Percentiles rank a stretch among this genome's conserved stretches.
phyloP scores from a whole-genome alignment of 2,888 invertebrate genomes.

The Mesorhabditis belari region DNA sequence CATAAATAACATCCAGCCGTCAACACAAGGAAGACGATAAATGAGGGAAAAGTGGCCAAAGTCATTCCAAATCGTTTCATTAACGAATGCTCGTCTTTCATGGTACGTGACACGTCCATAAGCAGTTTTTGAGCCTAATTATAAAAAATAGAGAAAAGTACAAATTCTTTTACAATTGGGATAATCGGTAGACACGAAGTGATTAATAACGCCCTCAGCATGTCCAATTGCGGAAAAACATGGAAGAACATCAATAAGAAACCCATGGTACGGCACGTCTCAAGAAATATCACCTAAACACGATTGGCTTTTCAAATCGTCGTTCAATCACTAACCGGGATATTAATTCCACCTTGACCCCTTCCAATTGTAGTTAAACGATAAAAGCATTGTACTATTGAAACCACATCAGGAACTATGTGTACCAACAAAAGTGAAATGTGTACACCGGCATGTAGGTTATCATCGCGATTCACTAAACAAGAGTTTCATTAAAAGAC shows the following conservation, averaged over 20 bases:
- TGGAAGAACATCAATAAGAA: slow-evolving; percentile 29
- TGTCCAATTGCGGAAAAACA: slow-evolving; percentile 30
- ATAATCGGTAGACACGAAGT: slow-evolving; percentile 20
- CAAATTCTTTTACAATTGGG: slow-evolving; percentile 6
- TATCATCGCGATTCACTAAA: slow-evolving; percentile 22
- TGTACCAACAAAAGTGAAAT: slow-evolving; percentile 37
- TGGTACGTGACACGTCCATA: not conserved
- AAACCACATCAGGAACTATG: slow-evolving; percentile 35
- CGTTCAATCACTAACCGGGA: slow-evolving; percentile 6
- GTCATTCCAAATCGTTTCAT: not conserved
- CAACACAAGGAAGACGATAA: slow-evolving; percentile 15
- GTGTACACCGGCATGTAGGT: slow-evolving; percentile 24
- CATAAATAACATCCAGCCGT: slow-evolving; percentile 21
- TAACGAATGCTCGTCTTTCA: not conserved
- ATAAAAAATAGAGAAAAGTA: not conserved
- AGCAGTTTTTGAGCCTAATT: not conserved
- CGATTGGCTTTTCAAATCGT: not conserved
- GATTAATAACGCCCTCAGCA: slow-evolving; percentile 17
- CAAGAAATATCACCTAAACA: slow-evolving; percentile 34
- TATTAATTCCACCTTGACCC: slow-evolving; percentile 7
- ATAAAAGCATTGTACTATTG: slow-evolving; percentile 22
- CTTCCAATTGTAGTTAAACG: slow-evolving; percentile 17
- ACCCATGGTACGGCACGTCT: slow-evolving; percentile 31
- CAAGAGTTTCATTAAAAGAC: not conserved
- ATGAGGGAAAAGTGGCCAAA: not conserved